Percentiles rank a stretch among this genome's conserved stretches.
phyloP scores from a whole-genome alignment of 2,113 vertebrate genomes.

The Tor tambroides region DNA sequence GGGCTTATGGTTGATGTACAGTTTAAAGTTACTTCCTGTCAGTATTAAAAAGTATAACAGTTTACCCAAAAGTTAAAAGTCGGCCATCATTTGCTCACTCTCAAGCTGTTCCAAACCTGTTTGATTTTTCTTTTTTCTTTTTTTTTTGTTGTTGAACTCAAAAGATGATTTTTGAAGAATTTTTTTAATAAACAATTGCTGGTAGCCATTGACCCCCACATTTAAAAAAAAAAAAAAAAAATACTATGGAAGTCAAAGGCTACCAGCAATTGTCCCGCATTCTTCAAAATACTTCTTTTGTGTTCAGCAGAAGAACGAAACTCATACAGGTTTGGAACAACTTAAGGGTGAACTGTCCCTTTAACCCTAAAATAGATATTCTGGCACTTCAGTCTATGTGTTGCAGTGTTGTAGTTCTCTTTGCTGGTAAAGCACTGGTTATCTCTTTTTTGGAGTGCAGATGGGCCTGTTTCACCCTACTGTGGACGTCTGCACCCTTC shows the following conservation, averaged over 20 bases:
- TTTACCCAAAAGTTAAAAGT: background rate
- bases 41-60: background rate
- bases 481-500: background rate
- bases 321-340: too few relatives aligned
- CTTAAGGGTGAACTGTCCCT: background rate
- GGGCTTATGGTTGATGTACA: background rate
- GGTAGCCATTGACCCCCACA: too few relatives aligned
- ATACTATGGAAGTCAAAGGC: too few relatives aligned
- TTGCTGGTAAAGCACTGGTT: background rate
- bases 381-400: background rate
- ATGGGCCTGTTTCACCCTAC: constrained; percentile 9
- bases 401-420: background rate
- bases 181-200: too few relatives aligned
- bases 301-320: too few relatives aligned
- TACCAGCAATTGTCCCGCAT: too few relatives aligned
- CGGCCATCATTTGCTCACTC: background rate
- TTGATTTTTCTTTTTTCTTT: too few relatives aligned
- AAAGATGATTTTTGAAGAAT: too few relatives aligned
- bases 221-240: too few relatives aligned
- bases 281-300: too few relatives aligned
- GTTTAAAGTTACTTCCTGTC: background rate
- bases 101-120: background rate
- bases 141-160: too few relatives aligned
- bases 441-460: background rate
- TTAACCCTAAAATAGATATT: constrained; percentile 1